phyloP scores from a whole-genome alignment of 2,888 invertebrate genomes.

The Thalpophila matura region DNA sequence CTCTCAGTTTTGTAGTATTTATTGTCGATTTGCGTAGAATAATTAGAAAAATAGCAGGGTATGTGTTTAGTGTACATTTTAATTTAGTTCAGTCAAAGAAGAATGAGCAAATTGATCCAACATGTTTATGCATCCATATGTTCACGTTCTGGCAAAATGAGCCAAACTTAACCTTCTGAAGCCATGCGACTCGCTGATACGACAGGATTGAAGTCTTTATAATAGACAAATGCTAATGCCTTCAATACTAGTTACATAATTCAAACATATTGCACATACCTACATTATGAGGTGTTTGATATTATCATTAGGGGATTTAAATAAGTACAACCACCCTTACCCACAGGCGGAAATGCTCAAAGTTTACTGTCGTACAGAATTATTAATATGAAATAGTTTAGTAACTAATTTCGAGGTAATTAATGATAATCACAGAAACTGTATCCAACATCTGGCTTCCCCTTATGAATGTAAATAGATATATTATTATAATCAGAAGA shows the following conservation, averaged over 20 bases:
- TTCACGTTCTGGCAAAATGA: constrained; percentile 31
- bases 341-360: constrained; percentile 48
- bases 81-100: no score
- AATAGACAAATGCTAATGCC: constrained; percentile 4
- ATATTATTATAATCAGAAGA: neutral
- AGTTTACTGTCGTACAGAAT: constrained; percentile 52
- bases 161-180: constrained; percentile 7
- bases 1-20: constrained; percentile 2
- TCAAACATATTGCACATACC: neutral
- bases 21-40: neutral
- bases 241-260: constrained; percentile 13
- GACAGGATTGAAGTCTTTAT: constrained; percentile 15
- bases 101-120: no score
- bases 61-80: no score
- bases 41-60: no score
- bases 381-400: constrained; percentile 64
- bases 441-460: constrained; percentile 25
- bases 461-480: constrained; percentile 5
- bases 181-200: constrained; percentile 17
- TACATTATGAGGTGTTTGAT: constrained; percentile 28
- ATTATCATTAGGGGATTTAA: constrained; percentile 48
- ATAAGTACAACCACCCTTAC: constrained; percentile 31
- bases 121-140: constrained; percentile 35
- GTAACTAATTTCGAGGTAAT: constrained; percentile 57
- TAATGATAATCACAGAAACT: constrained; percentile 46